Conservation (phyloP, 2,888 invertebrate species). For the Lathronympha strigana region DNA sequence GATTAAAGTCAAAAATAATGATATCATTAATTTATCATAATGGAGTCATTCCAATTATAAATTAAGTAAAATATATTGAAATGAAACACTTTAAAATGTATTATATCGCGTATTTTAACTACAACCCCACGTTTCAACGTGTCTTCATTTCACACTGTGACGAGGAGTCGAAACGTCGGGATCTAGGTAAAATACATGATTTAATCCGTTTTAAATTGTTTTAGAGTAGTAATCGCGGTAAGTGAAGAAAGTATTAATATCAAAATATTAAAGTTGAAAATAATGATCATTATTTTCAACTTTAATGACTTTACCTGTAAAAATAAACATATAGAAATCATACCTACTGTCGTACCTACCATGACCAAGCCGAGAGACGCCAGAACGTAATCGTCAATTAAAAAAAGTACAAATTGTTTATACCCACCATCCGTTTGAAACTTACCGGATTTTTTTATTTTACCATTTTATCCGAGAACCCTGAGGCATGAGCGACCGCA, state of each 20-base stretch:
- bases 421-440: slow-evolving; percentile 49
- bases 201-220: too few species aligned
- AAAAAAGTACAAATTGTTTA: slow-evolving; percentile 38
- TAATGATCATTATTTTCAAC: slow-evolving; percentile 34
- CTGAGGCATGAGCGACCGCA: slow-evolving; percentile 25
- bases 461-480: slow-evolving; percentile 33
- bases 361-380: slow-evolving; percentile 65
- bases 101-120: too few species aligned
- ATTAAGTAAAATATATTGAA: not conserved
- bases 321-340: slow-evolving; percentile 34
- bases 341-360: slow-evolving; percentile 61
- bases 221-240: too few species aligned
- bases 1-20: slow-evolving; percentile 3
- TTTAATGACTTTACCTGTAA: slow-evolving; percentile 34
- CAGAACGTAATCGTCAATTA: slow-evolving; percentile 42
- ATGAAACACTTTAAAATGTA: too few species aligned
- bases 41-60: not conserved
- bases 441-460: slow-evolving; percentile 59
- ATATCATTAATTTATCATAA: not conserved
- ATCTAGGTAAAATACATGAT: too few species aligned
- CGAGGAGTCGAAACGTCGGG: too few species aligned
- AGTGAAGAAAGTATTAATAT: too few species aligned
- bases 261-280: slow-evolving; percentile 24
- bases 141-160: too few species aligned
- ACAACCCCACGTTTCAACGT: too few species aligned